phyloP scores from a whole-genome alignment of 2,113 vertebrate genomes.

The Paralichthys olivaceus region DNA sequence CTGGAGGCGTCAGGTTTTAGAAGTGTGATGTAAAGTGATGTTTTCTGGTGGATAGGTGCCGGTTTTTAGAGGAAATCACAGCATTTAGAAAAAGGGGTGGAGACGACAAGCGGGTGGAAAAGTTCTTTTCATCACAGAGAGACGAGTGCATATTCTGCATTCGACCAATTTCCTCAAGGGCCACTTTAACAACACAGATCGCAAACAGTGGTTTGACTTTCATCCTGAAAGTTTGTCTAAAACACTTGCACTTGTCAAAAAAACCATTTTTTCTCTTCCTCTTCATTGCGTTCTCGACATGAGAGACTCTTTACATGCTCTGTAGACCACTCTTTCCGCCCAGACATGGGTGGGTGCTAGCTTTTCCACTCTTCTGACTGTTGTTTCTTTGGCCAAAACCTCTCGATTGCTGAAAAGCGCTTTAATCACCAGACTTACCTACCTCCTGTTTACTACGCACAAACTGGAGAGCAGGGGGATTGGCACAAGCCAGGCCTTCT shows the following conservation, averaged over 20 bases:
- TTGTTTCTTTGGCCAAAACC: slow-evolving; percentile 21
- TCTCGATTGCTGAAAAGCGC: slow-evolving; percentile 1
- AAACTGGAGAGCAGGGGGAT: slow-evolving; percentile 40
- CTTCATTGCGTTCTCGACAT: slow-evolving; percentile 54
- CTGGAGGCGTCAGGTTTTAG: not conserved
- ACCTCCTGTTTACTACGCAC: slow-evolving; percentile 48
- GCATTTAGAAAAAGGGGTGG: slow-evolving; percentile 14
- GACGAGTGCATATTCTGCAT: slow-evolving; percentile 1
- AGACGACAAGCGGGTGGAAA: not conserved
- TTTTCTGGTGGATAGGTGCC: slow-evolving; percentile 3
- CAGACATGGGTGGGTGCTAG: slow-evolving; percentile 24
- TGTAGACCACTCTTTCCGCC: slow-evolving; percentile 47
- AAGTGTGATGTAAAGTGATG: slow-evolving; percentile 31
- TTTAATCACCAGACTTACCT: slow-evolving; percentile 41
- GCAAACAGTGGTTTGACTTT: slow-evolving; percentile 14
- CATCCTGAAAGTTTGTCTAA: slow-evolving; percentile 25
- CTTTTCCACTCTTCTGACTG: slow-evolving; percentile 30
- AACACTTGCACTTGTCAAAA: slow-evolving; percentile 30
- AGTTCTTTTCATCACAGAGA: not conserved
- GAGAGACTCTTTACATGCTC: slow-evolving; percentile 58
- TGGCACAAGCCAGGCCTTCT: slow-evolving; percentile 50
- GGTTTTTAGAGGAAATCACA: not conserved
- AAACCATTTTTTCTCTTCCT: slow-evolving; percentile 33
- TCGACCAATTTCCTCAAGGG: not conserved
- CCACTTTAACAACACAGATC: slow-evolving; percentile 28